Conservation (phyloP, 2,797 vertebrate species). For the Tiaroga cobitis region DNA sequence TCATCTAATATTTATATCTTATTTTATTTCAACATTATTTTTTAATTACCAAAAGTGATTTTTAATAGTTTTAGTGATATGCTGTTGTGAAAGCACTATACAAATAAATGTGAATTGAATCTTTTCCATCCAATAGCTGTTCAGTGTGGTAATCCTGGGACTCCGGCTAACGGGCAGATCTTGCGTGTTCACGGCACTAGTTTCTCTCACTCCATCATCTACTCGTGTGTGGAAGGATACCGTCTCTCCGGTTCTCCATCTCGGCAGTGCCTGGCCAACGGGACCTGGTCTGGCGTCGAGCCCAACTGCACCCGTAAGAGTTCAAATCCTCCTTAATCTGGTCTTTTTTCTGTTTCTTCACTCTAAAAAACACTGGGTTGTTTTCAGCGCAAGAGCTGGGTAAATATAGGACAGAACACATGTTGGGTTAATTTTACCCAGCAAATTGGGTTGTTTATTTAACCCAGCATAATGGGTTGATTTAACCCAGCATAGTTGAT, state of each 20-base stretch:
- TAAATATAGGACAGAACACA: too few species aligned
- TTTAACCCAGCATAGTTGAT: too few species aligned
- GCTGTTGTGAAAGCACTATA: too few species aligned
- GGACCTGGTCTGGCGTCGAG: slow-evolving; percentile 91
- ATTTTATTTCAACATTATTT: not conserved
- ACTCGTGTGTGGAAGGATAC: slow-evolving; percentile 92
- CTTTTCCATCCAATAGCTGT: slow-evolving; percentile 78
- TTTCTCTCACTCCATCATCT: slow-evolving; percentile 92
- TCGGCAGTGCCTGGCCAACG: slow-evolving; percentile 92
- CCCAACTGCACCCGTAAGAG: slow-evolving; percentile 95
- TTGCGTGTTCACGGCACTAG: slow-evolving; percentile 89
- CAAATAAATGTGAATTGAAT: too few species aligned
- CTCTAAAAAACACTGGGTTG: too few species aligned
- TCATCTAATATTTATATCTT: too few species aligned
- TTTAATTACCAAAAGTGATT: not conserved
- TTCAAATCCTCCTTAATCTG: not conserved
- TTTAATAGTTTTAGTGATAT: not conserved
- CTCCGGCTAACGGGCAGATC: slow-evolving; percentile 88
- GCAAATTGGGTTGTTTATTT: too few species aligned
- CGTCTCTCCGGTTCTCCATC: slow-evolving; percentile 86
- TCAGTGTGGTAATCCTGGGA: slow-evolving; percentile 93
- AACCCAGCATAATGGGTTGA: too few species aligned
- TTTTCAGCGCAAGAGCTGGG: too few species aligned
- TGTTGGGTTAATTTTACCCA: too few species aligned
- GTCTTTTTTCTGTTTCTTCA: not conserved